These are phyloP conservation scores for Hippocampus comes DNA, from an alignment of 2,113 vertebrate genomes.

Conservation along the genomic window DNA sequence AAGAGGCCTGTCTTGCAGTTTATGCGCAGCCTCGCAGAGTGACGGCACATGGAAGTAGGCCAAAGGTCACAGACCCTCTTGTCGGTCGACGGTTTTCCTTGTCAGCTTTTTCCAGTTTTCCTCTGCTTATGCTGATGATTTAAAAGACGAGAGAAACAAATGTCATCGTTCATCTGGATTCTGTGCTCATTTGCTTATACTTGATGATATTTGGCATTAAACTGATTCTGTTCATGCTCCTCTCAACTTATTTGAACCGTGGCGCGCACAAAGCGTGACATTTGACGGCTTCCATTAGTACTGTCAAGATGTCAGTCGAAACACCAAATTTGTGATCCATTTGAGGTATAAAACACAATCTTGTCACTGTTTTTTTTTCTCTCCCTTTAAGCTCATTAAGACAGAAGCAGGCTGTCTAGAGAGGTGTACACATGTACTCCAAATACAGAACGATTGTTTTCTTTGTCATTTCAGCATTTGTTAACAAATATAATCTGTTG, in stretches of 20 bases:
- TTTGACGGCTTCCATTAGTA: neutral
- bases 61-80: constrained; percentile 54
- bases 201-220: neutral
- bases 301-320: neutral
- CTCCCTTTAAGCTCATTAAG: neutral
- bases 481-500: constrained; percentile 10
- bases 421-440: neutral
- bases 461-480: constrained; percentile 25
- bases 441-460: constrained; percentile 11
- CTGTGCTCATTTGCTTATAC: neutral
- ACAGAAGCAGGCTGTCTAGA: neutral
- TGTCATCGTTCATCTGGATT: neutral
- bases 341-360: neutral
- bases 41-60: constrained; percentile 48
- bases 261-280: neutral
- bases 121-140: constrained; percentile 1
- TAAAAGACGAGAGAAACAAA: neutral
- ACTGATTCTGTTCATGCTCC: neutral
- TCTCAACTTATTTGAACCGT: neutral
- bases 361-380: neutral
- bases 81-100: constrained; percentile 28
- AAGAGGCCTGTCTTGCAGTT: constrained; percentile 55
- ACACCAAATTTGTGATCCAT: neutral
- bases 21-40: constrained; percentile 31
- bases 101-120: constrained; percentile 13